phyloP scores from a whole-genome alignment of 2,113 vertebrate species.

The Ia io region DNA sequence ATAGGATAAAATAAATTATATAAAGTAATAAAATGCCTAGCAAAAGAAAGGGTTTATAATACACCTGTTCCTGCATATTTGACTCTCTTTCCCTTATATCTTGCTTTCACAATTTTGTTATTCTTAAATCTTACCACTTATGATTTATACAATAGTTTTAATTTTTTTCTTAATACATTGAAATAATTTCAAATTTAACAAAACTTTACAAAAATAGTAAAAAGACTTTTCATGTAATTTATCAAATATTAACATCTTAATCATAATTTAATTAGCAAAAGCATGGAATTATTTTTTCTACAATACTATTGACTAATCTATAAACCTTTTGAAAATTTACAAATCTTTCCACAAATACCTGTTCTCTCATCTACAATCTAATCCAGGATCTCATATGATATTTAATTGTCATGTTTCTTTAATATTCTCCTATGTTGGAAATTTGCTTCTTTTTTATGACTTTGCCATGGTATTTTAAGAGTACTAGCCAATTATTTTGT shows the following conservation, averaged over 20 bases:
- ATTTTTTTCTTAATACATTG: not conserved
- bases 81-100: not conserved
- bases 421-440: not conserved
- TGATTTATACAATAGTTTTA: not conserved
- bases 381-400: not conserved
- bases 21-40: not conserved
- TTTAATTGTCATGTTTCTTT: not conserved
- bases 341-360: not conserved
- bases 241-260: not conserved
- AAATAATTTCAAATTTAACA: not conserved
- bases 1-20: not conserved
- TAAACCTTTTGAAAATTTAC: not conserved
- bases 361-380: not conserved
- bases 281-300: not conserved
- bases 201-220: not conserved
- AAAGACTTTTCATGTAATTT: not conserved
- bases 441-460: not conserved
- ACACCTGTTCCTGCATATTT: not conserved
- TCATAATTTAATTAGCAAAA: not conserved
- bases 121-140: not conserved
- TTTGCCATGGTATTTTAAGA: not conserved
- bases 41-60: not conserved
- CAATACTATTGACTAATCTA: not conserved
- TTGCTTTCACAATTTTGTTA: not conserved
- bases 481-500: not conserved